Base-by-base conservation (phyloP, 1,140 invertebrate genomes). In the Tetramorium alpestre region DNA sequence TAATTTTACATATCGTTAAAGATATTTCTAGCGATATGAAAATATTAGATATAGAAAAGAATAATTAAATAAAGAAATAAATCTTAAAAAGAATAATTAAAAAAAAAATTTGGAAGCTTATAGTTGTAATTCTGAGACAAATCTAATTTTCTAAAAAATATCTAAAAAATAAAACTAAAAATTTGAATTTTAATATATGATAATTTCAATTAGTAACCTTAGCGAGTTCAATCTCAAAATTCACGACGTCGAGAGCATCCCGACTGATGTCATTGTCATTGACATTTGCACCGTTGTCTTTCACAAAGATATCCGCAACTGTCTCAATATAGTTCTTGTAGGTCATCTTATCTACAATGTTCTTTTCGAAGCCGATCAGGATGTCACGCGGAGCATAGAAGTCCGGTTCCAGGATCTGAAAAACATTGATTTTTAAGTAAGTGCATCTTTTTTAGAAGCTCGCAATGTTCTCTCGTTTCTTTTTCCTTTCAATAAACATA, bases 151-250 rank as follows among this genome's bases (percentile, higher is more conserved):
- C 22, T 22, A 22, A 22, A 22, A 22, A 22, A 22, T 22, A 22
- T 22, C 22, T 22, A 22, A 22, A 22, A 72, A 8, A 28, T 18
- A 3, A 33, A 51, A 51, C 0, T 18, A 11, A 58, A 58, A n/a
- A 22, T 58, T 41, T 25, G 16, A 38, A 58, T 67, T 8, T 18
- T 7, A 18, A 18, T 11, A 18, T 2, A 16, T 1, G 22, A 10
- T 13, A 4, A 60, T 60, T 5, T 54, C 5, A 51, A 33, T 73
- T 73, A 38, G 11, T 18, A 73, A 51, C 47, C 47, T 73, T 51
- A 38, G 70, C 70, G 28, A 73, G 18, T 73, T 73, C 47, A 33
- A 73, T 73, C 49, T 73, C 70, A 11, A 73, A 73, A 51, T 73
- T 22, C 10, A 33, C 47, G 16, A 73, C 5, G 5, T 73, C 47